A percentile compares a stretch with the other conserved stretches of the same genome.
phyloP scores from a whole-genome alignment of 1,140 invertebrate genomes.

The Scaptomyza hsui region DNA sequence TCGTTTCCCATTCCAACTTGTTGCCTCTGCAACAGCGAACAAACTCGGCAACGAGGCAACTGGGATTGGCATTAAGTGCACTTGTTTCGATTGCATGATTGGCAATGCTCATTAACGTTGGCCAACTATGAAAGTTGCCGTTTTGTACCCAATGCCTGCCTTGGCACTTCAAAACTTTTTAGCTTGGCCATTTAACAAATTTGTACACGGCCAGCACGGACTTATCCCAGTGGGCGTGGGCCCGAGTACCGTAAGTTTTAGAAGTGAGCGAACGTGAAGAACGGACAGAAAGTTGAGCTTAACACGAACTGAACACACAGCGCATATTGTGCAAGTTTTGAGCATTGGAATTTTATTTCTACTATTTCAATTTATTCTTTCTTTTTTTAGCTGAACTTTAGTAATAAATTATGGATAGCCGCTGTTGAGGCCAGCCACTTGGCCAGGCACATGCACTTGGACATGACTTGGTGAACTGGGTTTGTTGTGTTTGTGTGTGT shows the following conservation, averaged over 20 bases:
- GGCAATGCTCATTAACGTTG: conserved; percentile 55
- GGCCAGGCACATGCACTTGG: conserved; percentile 17
- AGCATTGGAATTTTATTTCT: conserved; percentile 44
- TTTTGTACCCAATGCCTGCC: conserved; percentile 23
- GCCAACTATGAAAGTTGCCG: conserved; percentile 42
- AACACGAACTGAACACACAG: conserved; percentile 24
- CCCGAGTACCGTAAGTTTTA: conserved; percentile 34
- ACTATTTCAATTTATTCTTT: too few species aligned
- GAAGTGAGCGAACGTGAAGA: conserved; percentile 45
- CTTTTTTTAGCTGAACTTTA: conserved; percentile 55
- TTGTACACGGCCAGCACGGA: conserved; percentile 17
- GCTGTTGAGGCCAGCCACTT: conserved; percentile 26
- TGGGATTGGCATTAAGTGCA: conserved; percentile 3
- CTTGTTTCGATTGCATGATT: conserved; percentile 17
- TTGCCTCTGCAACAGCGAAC: background rate
- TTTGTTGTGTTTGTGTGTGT: background rate
- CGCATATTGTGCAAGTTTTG: conserved; percentile 72
- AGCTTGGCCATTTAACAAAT: conserved; percentile 36
- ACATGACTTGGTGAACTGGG: conserved; percentile 26
- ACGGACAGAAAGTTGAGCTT: conserved; percentile 42
- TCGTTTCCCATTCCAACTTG: background rate
- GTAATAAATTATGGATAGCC: conserved; percentile 72
- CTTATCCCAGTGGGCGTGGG: conserved; percentile 23
- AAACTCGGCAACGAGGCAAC: background rate
- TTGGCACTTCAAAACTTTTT: conserved; percentile 60